Evolutionary conservation across 1,140 invertebrate species (phyloP).

Genomic region (Papilio helenus): DNA sequence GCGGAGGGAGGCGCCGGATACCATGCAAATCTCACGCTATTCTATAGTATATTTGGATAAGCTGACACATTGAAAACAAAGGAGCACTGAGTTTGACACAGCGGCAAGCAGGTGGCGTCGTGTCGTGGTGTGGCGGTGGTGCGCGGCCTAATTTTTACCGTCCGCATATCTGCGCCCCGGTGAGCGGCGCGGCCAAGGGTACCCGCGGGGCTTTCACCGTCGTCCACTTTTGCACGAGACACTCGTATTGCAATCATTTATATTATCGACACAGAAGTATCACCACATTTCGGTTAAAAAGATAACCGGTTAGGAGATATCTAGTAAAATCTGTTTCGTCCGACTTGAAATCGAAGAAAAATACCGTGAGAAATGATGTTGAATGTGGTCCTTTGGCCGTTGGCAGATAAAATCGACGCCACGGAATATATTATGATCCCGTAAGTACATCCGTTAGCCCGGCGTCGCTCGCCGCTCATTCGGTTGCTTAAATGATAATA

Average conservation of each 20-base stretch:
- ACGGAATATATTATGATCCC: conserved; percentile 6
- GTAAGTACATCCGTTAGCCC: conserved; percentile 9
- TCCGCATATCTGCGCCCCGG: not conserved
- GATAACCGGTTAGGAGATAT: not conserved
- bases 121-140: not conserved
- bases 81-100: not conserved
- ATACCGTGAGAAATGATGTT: not conserved
- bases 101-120: not conserved
- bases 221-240: not conserved
- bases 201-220: not conserved
- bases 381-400: not conserved
- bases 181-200: not conserved
- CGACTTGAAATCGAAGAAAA: not conserved
- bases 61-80: not conserved
- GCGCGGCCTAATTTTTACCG: not conserved
- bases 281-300: not conserved
- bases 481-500: not conserved
- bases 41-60: not conserved
- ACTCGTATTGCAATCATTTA: not conserved
- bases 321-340: conserved; percentile 2
- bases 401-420: conserved; percentile 5
- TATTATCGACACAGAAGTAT: not conserved
- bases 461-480: not conserved
- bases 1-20: not conserved
- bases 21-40: not conserved